Evolutionary conservation across 1,140 invertebrate species (phyloP).

Genomic region (Zelostemma sp.): DNA sequence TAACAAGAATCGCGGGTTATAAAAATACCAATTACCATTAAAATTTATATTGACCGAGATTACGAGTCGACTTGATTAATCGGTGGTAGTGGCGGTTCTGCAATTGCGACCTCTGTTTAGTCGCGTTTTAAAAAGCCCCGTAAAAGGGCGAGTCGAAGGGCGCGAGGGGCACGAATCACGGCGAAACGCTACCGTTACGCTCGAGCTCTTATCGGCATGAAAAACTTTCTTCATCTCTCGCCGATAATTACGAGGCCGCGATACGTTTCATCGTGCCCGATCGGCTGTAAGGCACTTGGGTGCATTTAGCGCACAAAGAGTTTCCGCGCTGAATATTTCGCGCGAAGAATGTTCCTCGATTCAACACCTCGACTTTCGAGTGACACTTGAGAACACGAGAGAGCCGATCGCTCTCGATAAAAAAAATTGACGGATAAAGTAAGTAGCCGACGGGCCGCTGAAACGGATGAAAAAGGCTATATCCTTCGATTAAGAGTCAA

Average conservation of each 20-base stretch:
- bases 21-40: conserved; percentile 4
- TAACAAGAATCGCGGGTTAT: conserved; percentile 3
- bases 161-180: background rate
- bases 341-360: conserved; percentile 2
- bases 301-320: background rate
- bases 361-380: conserved; percentile 20
- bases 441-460: conserved; percentile 3
- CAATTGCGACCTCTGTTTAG: background rate
- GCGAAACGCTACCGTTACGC: background rate
- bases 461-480: conserved; percentile 22
- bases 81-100: background rate
- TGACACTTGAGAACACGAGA: conserved; percentile 10
- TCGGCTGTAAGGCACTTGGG: background rate
- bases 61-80: background rate
- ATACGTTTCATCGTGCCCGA: conserved; percentile 1
- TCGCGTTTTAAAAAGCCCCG: background rate
- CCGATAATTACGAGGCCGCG: background rate
- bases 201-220: background rate
- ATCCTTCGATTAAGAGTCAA: conserved; percentile 31
- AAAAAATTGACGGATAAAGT: conserved; percentile 25
- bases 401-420: background rate
- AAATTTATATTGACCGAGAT: background rate
- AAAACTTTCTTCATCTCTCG: conserved; percentile 2
- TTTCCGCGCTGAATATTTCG: background rate
- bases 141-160: background rate